These are phyloP conservation scores for Calliopsis andreniformis DNA, from an alignment of 1,140 invertebrate species.

Conservation along the genomic window DNA sequence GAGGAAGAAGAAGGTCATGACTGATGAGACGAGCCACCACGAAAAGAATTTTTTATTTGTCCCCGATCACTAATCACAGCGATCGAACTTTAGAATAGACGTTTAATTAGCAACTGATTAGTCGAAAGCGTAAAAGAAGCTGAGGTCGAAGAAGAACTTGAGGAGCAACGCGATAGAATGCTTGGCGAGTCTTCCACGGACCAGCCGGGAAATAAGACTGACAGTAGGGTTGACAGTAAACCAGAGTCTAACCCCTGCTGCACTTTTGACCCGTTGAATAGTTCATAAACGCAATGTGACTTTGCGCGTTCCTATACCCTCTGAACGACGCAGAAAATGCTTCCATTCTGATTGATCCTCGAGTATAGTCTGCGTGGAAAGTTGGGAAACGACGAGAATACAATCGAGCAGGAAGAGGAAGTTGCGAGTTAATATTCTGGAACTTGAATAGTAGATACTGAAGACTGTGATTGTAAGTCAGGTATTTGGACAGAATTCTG, in stretches of 20 bases:
- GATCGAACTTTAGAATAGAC: neutral
- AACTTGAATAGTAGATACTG: too few relatives aligned
- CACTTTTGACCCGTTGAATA: conserved; percentile 65
- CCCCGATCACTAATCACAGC: conserved; percentile 27
- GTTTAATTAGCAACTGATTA: neutral
- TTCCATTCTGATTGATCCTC: neutral
- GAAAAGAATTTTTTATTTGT: neutral
- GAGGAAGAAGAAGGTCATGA: conserved; percentile 73
- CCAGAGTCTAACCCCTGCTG: conserved; percentile 3
- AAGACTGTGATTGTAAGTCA: too few relatives aligned
- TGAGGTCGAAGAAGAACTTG: neutral
- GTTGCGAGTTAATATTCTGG: too few relatives aligned
- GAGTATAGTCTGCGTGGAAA: neutral
- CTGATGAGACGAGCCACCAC: neutral
- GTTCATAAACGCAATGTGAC: conserved; percentile 46
- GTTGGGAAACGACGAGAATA: neutral
- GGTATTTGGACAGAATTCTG: too few relatives aligned
- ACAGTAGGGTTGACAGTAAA: neutral
- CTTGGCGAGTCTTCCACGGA: conserved; percentile 43
- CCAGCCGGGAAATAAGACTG: conserved; percentile 65
- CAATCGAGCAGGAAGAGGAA: conserved; percentile 12
- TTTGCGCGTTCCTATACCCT: conserved; percentile 29
- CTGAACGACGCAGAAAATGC: neutral
- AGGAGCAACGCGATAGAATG: conserved; percentile 2
- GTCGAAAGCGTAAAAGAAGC: neutral